phyloP scores from a whole-genome alignment of 64 coral and sea anemone genomes.

The Orbicella faveolata region DNA sequence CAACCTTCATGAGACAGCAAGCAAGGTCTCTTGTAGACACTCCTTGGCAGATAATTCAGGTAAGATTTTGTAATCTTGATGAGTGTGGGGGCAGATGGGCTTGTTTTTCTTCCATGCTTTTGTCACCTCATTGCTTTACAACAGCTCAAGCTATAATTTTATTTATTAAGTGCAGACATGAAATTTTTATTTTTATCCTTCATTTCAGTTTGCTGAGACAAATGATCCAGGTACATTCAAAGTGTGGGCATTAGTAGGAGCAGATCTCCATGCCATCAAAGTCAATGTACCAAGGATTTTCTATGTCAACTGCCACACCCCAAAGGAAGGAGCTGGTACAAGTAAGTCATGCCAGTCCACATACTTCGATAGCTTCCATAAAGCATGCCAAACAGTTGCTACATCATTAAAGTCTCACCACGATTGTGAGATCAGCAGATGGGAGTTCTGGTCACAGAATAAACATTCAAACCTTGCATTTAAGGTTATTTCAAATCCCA shows the following conservation, averaged over 20 bases:
- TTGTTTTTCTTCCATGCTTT: not conserved
- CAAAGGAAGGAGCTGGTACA: slow-evolving; percentile 81
- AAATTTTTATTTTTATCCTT: not conserved
- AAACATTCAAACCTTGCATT: too few species aligned
- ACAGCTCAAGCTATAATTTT: too few species aligned
- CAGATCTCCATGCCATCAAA: slow-evolving; percentile 90
- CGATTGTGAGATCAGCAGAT: too few species aligned
- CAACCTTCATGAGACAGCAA: slow-evolving; percentile 84
- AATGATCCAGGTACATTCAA: slow-evolving; percentile 88
- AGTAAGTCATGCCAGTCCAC: slow-evolving; percentile 51
- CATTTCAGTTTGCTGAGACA: slow-evolving; percentile 80
- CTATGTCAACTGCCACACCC: slow-evolving; percentile 83
- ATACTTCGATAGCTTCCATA: too few species aligned
- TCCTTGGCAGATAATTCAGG: slow-evolving; percentile 94
- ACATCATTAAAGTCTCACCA: too few species aligned
- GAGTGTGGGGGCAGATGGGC: not conserved
- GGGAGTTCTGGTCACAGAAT: too few species aligned
- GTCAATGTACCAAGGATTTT: slow-evolving; percentile 93
- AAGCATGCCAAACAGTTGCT: too few species aligned
- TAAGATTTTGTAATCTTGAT: not conserved
- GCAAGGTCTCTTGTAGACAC: slow-evolving; percentile 75
- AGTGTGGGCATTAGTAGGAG: slow-evolving; percentile 84
- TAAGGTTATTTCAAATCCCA: too few species aligned
- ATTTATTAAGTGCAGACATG: not conserved
- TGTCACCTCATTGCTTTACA: too few species aligned